Percentiles rank a stretch among this genome's conserved stretches.
Conservation (phyloP, 1,140 invertebrate genomes). For the Temnothorax curvispinosus region DNA sequence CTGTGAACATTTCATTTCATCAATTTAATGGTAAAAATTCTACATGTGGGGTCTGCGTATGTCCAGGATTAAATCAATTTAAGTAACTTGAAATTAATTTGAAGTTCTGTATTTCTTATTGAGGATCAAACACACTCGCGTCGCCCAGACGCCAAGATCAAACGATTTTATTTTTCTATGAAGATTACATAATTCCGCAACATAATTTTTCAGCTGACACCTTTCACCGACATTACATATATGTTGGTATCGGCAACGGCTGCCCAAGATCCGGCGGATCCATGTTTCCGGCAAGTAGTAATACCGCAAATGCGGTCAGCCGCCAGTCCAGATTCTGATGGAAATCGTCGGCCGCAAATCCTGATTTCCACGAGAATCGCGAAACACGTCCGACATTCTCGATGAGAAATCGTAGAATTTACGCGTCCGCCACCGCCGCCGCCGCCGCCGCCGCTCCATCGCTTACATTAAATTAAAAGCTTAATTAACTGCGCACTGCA, state of each 20-base stretch:
- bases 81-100: neutral
- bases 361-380: slow-evolving; percentile 64
- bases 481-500: slow-evolving; percentile 28
- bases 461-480: slow-evolving; percentile 66
- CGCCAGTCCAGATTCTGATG: slow-evolving; percentile 70
- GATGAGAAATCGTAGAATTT: slow-evolving; percentile 62
- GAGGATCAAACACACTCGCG: slow-evolving; percentile 25
- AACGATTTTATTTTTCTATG: slow-evolving; percentile 27
- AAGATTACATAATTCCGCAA: slow-evolving; percentile 21
- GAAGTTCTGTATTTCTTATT: neutral
- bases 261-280: slow-evolving; percentile 23
- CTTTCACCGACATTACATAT: slow-evolving; percentile 7
- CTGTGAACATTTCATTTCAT: neutral
- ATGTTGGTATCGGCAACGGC: slow-evolving; percentile 24
- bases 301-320: slow-evolving; percentile 72
- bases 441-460: neutral
- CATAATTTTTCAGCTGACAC: slow-evolving; percentile 56
- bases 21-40: neutral
- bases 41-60: neutral
- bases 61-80: neutral
- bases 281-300: slow-evolving; percentile 68
- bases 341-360: slow-evolving; percentile 66
- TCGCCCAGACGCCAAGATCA: neutral
- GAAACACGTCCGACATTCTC: slow-evolving; percentile 58
- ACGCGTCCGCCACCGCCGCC: slow-evolving; percentile 6